Conservation (phyloP, 2,888 invertebrate genomes). For the Aspidiotus rigidus region DNA sequence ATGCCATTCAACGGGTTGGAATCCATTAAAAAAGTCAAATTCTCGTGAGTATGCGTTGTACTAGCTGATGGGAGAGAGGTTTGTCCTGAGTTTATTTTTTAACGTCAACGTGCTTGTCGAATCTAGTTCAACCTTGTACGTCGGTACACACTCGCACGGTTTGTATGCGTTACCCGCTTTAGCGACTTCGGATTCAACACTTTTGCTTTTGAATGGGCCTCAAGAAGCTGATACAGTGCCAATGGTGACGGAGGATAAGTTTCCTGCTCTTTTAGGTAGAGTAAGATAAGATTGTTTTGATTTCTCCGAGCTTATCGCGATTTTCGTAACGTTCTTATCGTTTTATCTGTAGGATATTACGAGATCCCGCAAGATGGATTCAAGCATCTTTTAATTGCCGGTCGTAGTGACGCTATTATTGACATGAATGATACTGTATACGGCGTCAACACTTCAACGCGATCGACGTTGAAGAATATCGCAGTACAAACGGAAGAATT, state of each 20-base stretch:
- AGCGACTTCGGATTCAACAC: slow-evolving; percentile 60
- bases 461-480: slow-evolving; percentile 6
- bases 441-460: slow-evolving; percentile 13
- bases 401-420: slow-evolving; percentile 42
- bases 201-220: slow-evolving; percentile 68
- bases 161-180: slow-evolving; percentile 85
- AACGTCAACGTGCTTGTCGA: slow-evolving; percentile 39
- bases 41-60: slow-evolving; percentile 19
- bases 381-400: slow-evolving; percentile 43
- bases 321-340: slow-evolving; percentile 34
- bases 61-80: not conserved
- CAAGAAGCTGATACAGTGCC: slow-evolving; percentile 34
- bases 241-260: too few species aligned
- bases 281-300: not conserved
- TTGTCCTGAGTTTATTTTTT: slow-evolving; percentile 6
- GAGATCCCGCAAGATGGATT: slow-evolving; percentile 55
- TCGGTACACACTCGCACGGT: slow-evolving; percentile 79
- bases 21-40: slow-evolving; percentile 1
- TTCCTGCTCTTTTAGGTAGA: slow-evolving; percentile 8
- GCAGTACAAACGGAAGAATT: slow-evolving; percentile 23
- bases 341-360: slow-evolving; percentile 52
- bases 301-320: slow-evolving; percentile 38
- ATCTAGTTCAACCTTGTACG: slow-evolving; percentile 77
- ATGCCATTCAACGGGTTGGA: slow-evolving; percentile 43
- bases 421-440: slow-evolving; percentile 17